Conservation (phyloP, 1,140 invertebrate genomes). For the Sarcophaga peregrina region DNA sequence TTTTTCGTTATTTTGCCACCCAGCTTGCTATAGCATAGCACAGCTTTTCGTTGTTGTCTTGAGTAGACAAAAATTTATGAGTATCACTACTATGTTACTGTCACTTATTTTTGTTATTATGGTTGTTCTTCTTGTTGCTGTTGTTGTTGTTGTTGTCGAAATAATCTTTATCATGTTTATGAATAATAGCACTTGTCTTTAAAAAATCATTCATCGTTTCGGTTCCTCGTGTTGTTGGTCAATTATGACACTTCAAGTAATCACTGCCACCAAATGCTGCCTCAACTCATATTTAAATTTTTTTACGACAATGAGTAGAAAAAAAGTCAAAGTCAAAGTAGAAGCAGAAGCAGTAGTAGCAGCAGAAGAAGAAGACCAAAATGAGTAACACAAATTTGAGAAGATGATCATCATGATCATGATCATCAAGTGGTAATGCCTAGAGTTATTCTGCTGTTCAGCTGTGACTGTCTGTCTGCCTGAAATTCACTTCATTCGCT, state of each 20-base stretch:
- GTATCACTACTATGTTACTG: not conserved
- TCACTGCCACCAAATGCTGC: slow-evolving; percentile 49
- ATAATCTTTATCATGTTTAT: slow-evolving; percentile 46
- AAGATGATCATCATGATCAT: slow-evolving; percentile 33
- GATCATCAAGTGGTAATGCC: slow-evolving; percentile 25
- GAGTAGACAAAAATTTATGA: slow-evolving; percentile 9
- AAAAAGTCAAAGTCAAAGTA: no score
- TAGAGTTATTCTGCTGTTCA: not conserved
- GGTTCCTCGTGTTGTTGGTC: slow-evolving; percentile 51
- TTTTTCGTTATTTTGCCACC: slow-evolving; percentile 10
- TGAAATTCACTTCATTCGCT: not conserved
- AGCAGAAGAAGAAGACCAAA: no score
- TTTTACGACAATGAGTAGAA: slow-evolving; percentile 24
- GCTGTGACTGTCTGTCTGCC: not conserved
- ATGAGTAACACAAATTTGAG: not conserved
- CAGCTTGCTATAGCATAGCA: not conserved
- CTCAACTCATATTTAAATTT: slow-evolving; percentile 3
- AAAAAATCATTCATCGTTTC: slow-evolving; percentile 46
- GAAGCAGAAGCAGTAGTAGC: no score
- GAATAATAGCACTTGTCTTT: slow-evolving; percentile 65
- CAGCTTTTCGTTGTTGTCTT: not conserved
- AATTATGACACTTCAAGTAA: slow-evolving; percentile 66
- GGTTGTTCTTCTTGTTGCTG: no score
- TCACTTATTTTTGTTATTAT: no score
- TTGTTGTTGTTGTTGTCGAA: not conserved